Base-by-base conservation (phyloP, 2,113 vertebrate genomes). In the Syngnathus floridae region DNA sequence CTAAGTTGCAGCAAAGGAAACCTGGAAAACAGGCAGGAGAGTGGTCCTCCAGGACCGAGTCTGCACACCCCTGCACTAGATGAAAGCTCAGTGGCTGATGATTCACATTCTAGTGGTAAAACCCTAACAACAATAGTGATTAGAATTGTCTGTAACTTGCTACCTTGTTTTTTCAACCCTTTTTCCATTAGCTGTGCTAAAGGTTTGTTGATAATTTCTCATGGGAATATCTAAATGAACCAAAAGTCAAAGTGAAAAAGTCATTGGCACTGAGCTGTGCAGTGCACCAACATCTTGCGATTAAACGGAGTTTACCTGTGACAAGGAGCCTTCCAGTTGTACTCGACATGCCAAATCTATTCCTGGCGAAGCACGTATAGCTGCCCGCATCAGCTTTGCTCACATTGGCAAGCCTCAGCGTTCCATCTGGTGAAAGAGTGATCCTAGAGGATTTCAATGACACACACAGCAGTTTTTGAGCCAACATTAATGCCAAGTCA, bases 321-420 rank as follows among this genome's bases (percentile, higher is more conserved):
- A 96, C 93, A 8, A 94, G 71, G 71, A 97, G 78, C 73, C 62
- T 91, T 69, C 93, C 94, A 13, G 93, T 93, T 69, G 91, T 94
- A 66, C 82, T 95, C 62, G 94, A 93, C 83, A 89, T 84, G 67
- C 94, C 93, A 83, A 96, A 98, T 84, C 91, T 92, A 87, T 96
- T 97, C 84, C 90, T 88, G 26, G 95, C 95, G 71, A 92, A 83
- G 80, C 94, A 96, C 0, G 90, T 93, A 71, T 97, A 97, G 72
- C 82, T 91, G 74, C 94, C 95, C 46, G 89, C 88, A 56, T 98
- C 95, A 2, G 52, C 89, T 84, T 93, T 96, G 71, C 91, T 95
- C 80, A 95, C 92, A 6, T 95, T 96, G 77, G 88, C 83, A 55
- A 97, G 89, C 80, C 82, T 86, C 11, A 97, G 82, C 1, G 91